Base-by-base conservation (phyloP, 2,797 vertebrate genomes). In the Rhincodon typus region DNA sequence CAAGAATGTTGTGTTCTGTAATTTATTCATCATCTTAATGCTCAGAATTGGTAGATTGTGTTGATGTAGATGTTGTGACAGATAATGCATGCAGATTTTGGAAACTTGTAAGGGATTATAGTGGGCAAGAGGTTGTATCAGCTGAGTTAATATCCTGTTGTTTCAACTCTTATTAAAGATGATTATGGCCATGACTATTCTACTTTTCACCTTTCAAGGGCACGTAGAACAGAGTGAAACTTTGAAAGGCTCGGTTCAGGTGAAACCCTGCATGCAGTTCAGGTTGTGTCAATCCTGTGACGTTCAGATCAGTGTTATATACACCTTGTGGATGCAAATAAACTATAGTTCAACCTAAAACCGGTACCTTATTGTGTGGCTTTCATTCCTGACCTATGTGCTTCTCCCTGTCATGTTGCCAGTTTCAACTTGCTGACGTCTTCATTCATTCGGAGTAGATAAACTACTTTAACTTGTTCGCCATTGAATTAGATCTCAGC, bases 311-410 rank as follows among this genome's bases (percentile, higher is more conserved):
- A 95, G 27, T 72, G 94, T 95, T 95, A 72, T 30, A 95, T 74
- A 95, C 69, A 95, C 38, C 27, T 74, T 50, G 50, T 95, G 94
- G 67, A 95, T 95, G 69, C 70, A 50, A 95, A 95, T 95, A 95
- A 95, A 95, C 46, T 72, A 53, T n/a, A 53, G 94, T 77, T 95
- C 50, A 95, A 95, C 27, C 34, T 95, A 57, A 94, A 66, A 46
- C 38, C 50, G 46, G 72, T 53, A 77, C 70, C 94, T 95, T 77
- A 95, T 74, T 95, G 94, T 95, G 94, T 95, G 94, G 69, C 25
- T 95, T 77, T 95, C 70, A 77, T 95, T 95, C 94, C 70, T 95
- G 94, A 46, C 70, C 46, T 95, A 27, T 74, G 42, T 53, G 94
- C 94, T 27, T 95, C 38, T 95, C 46, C 74, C 70, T 72, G 42